Conservation (phyloP, 2,888 invertebrate genomes). For the Caenorhabditis doughertyi region DNA sequence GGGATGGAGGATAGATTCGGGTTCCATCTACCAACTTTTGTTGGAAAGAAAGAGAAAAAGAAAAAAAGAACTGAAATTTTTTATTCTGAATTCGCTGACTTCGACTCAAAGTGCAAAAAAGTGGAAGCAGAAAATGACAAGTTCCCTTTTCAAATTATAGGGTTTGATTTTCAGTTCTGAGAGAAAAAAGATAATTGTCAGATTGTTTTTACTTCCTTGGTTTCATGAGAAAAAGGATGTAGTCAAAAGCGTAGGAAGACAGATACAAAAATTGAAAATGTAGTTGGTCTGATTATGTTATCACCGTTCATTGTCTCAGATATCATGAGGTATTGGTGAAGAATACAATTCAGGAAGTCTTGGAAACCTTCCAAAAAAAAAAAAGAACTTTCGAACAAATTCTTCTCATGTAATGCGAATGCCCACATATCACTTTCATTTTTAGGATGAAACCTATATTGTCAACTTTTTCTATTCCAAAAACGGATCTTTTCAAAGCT, state of each 20-base stretch:
- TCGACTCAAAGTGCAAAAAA: not conserved
- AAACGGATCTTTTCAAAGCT: too few species aligned
- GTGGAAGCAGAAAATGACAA: constrained; percentile 1
- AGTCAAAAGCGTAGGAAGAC: not conserved
- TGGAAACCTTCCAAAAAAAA: too few species aligned
- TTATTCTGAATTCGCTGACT: not conserved
- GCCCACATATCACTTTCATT: too few species aligned
- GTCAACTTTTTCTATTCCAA: too few species aligned
- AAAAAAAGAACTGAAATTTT: not conserved
- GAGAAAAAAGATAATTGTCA: not conserved
- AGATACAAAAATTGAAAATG: too few species aligned
- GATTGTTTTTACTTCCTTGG: not conserved
- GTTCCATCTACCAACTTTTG: not conserved
- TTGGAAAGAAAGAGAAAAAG: not conserved
- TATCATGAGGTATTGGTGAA: too few species aligned
- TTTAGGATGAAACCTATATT: too few species aligned
- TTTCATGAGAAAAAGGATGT: not conserved
- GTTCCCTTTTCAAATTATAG: constrained; percentile 24
- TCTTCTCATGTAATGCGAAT: too few species aligned
- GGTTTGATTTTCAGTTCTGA: not conserved
- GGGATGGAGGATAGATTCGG: not conserved
- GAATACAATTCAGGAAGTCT: too few species aligned
- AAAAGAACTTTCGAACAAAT: too few species aligned
- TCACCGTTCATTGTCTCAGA: too few species aligned
- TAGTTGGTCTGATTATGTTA: too few species aligned